These are phyloP conservation scores for Hydraecia micacea DNA, from an alignment of 2,888 invertebrate genomes.

Conservation along the genomic window DNA sequence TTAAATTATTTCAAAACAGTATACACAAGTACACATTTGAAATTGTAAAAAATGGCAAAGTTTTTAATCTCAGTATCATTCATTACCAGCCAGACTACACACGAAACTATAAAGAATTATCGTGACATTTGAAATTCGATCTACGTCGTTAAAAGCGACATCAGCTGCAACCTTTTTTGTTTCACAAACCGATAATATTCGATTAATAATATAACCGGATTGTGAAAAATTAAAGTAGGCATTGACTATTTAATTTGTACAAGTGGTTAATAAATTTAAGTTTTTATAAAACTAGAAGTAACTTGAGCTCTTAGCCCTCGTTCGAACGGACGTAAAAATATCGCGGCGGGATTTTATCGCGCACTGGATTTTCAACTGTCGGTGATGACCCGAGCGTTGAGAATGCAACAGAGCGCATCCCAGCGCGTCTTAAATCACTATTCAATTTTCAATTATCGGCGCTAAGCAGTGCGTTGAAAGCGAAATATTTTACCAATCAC, in stretches of 20 bases:
- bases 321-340: no score
- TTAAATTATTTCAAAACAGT: slow-evolving; percentile 18
- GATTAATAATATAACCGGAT: slow-evolving; percentile 11
- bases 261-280: slow-evolving; percentile 1
- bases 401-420: no score
- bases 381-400: no score
- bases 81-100: slow-evolving; percentile 9
- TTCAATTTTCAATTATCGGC: no score
- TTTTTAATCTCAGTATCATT: slow-evolving; percentile 41
- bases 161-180: background rate
- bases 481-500: slow-evolving; percentile 6
- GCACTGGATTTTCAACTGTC: no score
- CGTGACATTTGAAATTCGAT: slow-evolving; percentile 19
- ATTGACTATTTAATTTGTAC: background rate
- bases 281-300: slow-evolving; percentile 7
- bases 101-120: slow-evolving; percentile 11
- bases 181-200: slow-evolving; percentile 1
- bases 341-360: no score
- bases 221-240: background rate
- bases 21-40: slow-evolving; percentile 38
- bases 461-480: no score
- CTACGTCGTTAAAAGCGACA: background rate
- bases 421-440: no score
- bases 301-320: background rate
- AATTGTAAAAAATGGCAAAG: slow-evolving; percentile 24